These are phyloP conservation scores for Isaurus tuberculatus DNA, from an alignment of 92 coral and sea anemone species.

Conservation along the genomic window DNA sequence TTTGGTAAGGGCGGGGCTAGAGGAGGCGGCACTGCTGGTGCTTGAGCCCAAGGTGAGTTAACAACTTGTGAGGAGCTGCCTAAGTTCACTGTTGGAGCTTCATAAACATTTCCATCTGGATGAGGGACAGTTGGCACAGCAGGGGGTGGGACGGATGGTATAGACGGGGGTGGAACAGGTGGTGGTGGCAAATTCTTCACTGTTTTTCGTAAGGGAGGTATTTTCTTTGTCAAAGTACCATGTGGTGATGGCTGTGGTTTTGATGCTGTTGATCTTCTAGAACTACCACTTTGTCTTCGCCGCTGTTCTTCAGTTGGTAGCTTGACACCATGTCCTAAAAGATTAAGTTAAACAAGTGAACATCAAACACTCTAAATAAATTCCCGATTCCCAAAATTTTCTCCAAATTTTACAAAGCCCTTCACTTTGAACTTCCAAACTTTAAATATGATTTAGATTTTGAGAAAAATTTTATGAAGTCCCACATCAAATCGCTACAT, in stretches of 20 bases:
- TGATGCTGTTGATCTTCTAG: conserved; percentile 47
- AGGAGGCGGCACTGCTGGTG: conserved; percentile 35
- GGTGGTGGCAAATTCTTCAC: conserved; percentile 59
- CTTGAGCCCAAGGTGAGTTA: conserved; percentile 47
- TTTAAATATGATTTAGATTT: no score
- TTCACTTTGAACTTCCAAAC: no score
- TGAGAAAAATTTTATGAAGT: no score
- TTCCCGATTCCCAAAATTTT: no score
- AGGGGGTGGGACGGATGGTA: conserved; percentile 92
- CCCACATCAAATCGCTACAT: no score
- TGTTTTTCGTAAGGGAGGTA: conserved; percentile 51
- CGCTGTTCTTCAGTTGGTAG: conserved; percentile 53
- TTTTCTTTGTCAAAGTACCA: conserved; percentile 65
- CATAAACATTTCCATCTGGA: conserved; percentile 68
- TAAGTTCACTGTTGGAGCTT: conserved; percentile 50
- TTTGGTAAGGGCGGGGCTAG: conserved; percentile 48
- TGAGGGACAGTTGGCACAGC: conserved; percentile 87
- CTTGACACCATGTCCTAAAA: conserved; percentile 87
- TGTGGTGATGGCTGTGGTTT: conserved; percentile 64
- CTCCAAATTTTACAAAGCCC: no score
- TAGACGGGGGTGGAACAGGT: conserved; percentile 66
- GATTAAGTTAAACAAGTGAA: neutral
- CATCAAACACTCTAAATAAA: no score
- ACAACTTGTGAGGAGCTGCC: conserved; percentile 68
- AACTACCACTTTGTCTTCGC: conserved; percentile 28